Base-by-base conservation (phyloP, 2,888 invertebrate species). In the Salpingus planirostris region DNA sequence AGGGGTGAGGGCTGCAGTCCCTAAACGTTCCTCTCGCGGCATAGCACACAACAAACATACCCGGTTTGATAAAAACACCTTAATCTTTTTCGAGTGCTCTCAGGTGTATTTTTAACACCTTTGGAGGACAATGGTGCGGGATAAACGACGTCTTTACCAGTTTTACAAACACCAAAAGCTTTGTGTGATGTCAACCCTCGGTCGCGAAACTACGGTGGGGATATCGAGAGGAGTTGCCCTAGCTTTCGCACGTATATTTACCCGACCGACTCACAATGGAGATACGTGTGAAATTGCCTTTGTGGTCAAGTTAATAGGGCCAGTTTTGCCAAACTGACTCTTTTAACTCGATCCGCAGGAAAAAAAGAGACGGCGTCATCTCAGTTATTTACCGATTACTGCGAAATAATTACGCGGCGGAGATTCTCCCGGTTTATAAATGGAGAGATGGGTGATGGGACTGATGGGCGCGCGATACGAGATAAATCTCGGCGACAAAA, bases 91-190 rank as follows among this genome's bases (percentile, higher is more conserved):
- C 57, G 49, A 60, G 59, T 58, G 59, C 56, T 54, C 50, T 61
- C 61, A 61, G 61, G 59, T 61, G 60, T 57, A 56, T 55, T 57
- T 53, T 59, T 59, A 59, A 60, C 60, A 61, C 59, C 59, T 60
- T 49, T 51, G 42, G 38, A 40, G 38, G 13, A 50, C 47, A 49
- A 50, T 44, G 33, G 40, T 13, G 27, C 32, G 31, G 36, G 35
- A 42, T 48, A 49, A 48, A 44, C 40, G 46, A 41, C 35, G 38
- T 39, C 44, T 44, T 44, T 46, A 39, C 45, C 39, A 38, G 41
- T 44, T 41, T 42, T 39, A 38, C 34, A 43, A 45, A 44, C 43
- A 38, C 38, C 38, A 34, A 25, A 23, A 36, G 32, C 33, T 36
- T 33, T 36, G 18, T 33, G n/a, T 22, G 29, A 31, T 43, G 36